phyloP scores from a whole-genome alignment of 2,888 invertebrate genomes.

The Drosophila nr. perissopoda region DNA sequence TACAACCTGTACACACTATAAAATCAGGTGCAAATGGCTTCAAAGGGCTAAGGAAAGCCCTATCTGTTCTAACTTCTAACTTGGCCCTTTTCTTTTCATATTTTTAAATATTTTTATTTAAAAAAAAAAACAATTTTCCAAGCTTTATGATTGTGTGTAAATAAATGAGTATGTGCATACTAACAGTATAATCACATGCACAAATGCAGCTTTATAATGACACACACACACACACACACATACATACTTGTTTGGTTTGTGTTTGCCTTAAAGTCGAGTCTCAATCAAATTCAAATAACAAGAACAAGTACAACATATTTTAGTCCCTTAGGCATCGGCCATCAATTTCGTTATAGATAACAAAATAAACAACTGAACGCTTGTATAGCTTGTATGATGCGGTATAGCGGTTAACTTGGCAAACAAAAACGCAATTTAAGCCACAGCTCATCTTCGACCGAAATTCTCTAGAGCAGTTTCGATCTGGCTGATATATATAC shows the following conservation, averaged over 20 bases:
- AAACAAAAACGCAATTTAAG: not conserved
- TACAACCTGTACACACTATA: not conserved
- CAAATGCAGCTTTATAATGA: not conserved
- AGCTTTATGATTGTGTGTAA: not conserved
- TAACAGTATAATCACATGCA: not conserved
- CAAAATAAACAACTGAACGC: not conserved
- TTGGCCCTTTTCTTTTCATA: not conserved
- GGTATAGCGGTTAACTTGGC: not conserved
- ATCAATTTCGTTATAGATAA: not conserved
- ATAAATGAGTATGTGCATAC: not conserved
- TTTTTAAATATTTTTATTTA: not conserved
- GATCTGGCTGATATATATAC: not conserved
- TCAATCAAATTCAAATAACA: too few relatives aligned
- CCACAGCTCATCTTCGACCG: not conserved
- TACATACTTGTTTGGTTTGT: too few relatives aligned
- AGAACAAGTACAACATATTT: too few relatives aligned
- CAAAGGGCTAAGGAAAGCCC: not conserved
- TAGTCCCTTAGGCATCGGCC: not conserved
- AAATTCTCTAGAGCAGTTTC: not conserved
- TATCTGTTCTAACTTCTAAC: not conserved
- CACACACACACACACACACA: too few relatives aligned
- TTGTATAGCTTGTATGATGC: not conserved
- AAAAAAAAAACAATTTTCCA: not conserved
- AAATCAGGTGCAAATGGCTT: not conserved
- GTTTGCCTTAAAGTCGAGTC: too few relatives aligned